Evolutionary conservation across 2,797 vertebrate genomes (phyloP).

Genomic region (Cynodonichthys magdalenae): DNA sequence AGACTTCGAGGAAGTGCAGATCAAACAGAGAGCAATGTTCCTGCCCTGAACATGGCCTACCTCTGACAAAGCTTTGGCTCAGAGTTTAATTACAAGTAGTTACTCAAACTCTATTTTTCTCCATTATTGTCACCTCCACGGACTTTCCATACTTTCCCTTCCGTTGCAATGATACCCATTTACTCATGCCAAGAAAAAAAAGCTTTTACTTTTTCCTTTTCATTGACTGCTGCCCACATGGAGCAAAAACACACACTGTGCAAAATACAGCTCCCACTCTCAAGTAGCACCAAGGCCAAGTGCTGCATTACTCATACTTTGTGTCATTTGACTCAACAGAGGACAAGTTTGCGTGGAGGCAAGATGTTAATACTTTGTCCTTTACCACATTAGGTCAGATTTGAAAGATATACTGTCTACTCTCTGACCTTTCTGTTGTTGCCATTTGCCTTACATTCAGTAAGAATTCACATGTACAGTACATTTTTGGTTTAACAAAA

Average conservation of each 20-base stretch:
- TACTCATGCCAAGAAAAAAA: slow-evolving; percentile 41
- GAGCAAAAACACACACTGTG: slow-evolving; percentile 1
- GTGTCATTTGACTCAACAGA: slow-evolving; percentile 37
- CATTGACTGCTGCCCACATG: slow-evolving; percentile 17
- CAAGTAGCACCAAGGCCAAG: slow-evolving; percentile 51
- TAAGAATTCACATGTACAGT: slow-evolving; percentile 17
- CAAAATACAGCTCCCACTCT: slow-evolving; percentile 30
- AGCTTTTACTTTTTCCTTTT: slow-evolving; percentile 7
- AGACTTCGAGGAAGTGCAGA: slow-evolving; percentile 6
- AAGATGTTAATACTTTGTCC: slow-evolving; percentile 23
- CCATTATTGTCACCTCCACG: slow-evolving; percentile 4
- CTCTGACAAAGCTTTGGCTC: slow-evolving; percentile 50
- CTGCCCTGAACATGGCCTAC: slow-evolving; percentile 27
- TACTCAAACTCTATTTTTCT: background rate
- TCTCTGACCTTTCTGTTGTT: slow-evolving; percentile 5
- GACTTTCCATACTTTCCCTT: slow-evolving; percentile 40
- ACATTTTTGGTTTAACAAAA: slow-evolving; percentile 22
- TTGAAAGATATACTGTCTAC: slow-evolving; percentile 15
- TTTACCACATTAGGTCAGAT: slow-evolving; percentile 11
- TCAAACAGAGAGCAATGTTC: slow-evolving; percentile 16
- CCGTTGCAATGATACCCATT: slow-evolving; percentile 43
- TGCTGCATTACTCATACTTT: slow-evolving; percentile 51
- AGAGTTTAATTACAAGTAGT: slow-evolving; percentile 59
- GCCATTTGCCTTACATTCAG: slow-evolving; percentile 7
- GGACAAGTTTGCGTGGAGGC: slow-evolving; percentile 16